Evolutionary conservation across 2,888 invertebrate species (phyloP).

Genomic region (Ophion obscuratus): DNA sequence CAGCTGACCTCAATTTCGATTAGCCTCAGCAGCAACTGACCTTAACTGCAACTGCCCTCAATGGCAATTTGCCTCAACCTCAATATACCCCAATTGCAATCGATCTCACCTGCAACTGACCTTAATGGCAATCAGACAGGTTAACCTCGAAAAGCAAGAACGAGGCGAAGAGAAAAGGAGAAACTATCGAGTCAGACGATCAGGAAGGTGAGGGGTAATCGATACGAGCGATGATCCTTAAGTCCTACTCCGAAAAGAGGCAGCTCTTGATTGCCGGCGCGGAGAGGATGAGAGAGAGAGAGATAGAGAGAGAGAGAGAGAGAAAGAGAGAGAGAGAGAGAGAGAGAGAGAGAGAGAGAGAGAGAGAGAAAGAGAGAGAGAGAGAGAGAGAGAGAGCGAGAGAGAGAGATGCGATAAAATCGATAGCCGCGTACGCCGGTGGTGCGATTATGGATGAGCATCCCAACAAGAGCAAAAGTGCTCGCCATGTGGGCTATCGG

Average conservation of each 20-base stretch:
- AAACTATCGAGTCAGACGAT: background rate
- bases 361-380: conserved; percentile 32
- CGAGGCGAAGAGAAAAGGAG: background rate
- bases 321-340: conserved; percentile 2
- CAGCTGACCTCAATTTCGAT: too few relatives aligned
- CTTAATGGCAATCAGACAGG: background rate
- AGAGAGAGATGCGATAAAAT: conserved; percentile 75
- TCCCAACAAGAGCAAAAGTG: conserved; percentile 76
- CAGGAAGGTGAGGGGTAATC: conserved; percentile 3
- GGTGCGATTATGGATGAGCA: conserved; percentile 64
- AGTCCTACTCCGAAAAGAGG: conserved; percentile 6
- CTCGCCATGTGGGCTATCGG: conserved; percentile 80
- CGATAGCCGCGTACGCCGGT: conserved; percentile 71
- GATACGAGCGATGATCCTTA: conserved; percentile 45
- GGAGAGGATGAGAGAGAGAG: conserved; percentile 40
- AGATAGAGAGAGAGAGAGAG: conserved; percentile 31
- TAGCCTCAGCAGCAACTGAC: too few relatives aligned
- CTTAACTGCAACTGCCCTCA: too few relatives aligned
- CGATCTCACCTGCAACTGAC: too few relatives aligned
- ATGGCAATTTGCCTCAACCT: too few relatives aligned
- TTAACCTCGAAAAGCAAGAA: background rate
- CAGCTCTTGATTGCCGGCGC: conserved; percentile 68
- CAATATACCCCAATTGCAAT: too few relatives aligned
- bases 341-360: conserved; percentile 51
- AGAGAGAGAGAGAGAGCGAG: background rate